Conservation (phyloP, 2,888 invertebrate genomes). For the Matsumyia berberina region DNA sequence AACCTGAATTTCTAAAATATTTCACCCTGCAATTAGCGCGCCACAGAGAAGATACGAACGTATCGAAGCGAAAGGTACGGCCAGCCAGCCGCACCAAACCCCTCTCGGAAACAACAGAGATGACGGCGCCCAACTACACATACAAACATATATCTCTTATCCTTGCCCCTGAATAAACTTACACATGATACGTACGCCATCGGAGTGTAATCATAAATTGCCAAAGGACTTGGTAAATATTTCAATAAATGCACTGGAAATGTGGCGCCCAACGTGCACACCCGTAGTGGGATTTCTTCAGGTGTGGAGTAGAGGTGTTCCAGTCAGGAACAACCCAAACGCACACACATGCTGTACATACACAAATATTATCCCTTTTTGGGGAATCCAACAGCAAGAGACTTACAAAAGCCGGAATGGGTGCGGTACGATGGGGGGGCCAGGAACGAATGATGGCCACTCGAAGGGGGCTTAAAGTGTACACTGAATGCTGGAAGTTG, state of each 20-base stretch:
- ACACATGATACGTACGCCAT: conserved; percentile 47
- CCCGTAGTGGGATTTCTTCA: conserved; percentile 10
- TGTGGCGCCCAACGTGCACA: conserved; percentile 40
- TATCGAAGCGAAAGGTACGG: background rate
- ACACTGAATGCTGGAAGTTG: conserved; percentile 73
- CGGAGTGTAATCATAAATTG: conserved; percentile 65
- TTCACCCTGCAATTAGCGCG: conserved; percentile 42
- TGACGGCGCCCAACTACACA: background rate
- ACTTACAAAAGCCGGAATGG: conserved; percentile 7
- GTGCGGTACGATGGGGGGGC: background rate
- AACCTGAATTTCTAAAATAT: conserved; percentile 56
- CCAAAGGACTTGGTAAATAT: conserved; percentile 57
- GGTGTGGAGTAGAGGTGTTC: conserved; percentile 45
- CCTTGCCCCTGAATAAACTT: conserved; percentile 10
- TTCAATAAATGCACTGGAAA: conserved; percentile 68
- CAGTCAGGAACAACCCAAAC: background rate
- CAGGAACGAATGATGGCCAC: conserved; percentile 56
- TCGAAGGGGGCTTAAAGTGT: conserved; percentile 58
- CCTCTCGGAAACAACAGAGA: background rate
- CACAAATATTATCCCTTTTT: conserved; percentile 48
- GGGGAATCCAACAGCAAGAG: conserved; percentile 12
- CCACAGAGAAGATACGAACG: conserved; percentile 11
- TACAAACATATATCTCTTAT: conserved; percentile 13
- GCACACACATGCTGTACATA: background rate
- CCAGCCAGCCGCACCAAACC: background rate